Evolutionary conservation across 2,797 vertebrate genomes (phyloP).

Genomic region (Kryptopterus vitreolus): DNA sequence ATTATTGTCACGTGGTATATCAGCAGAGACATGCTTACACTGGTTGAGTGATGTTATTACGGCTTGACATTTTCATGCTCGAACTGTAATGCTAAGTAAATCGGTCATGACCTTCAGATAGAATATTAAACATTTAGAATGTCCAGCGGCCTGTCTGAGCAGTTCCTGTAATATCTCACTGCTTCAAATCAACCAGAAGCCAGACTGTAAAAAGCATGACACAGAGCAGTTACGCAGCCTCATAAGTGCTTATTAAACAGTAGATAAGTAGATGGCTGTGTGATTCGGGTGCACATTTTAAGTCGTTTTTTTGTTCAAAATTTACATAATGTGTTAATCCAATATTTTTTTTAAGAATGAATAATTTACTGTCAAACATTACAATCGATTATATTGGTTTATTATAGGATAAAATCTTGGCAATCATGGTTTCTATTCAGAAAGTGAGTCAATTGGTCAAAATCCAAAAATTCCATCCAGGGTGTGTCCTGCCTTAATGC

Average conservation of each 20-base stretch:
- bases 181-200: neutral
- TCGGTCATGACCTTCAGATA: conserved; percentile 13
- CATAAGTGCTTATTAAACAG: neutral
- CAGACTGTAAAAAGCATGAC: neutral
- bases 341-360: too few relatives aligned
- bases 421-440: too few relatives aligned
- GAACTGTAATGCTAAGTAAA: conserved; percentile 1
- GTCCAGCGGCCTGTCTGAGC: conserved; percentile 15
- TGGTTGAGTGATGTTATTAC: neutral
- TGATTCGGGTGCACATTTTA: neutral
- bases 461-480: too few relatives aligned
- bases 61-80: conserved; percentile 1
- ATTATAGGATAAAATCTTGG: too few relatives aligned
- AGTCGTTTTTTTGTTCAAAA: neutral
- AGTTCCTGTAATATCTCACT: conserved; percentile 44
- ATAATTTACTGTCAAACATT: too few relatives aligned
- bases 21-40: neutral
- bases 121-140: conserved; percentile 37
- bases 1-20: neutral
- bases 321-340: neutral
- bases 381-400: too few relatives aligned
- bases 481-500: too few relatives aligned
- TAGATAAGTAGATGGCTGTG: neutral
- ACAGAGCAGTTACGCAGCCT: neutral
- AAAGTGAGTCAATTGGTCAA: too few relatives aligned